Evolutionary conservation across 2,113 vertebrate genomes (phyloP).

Genomic region (Burhinus oedicnemus): DNA sequence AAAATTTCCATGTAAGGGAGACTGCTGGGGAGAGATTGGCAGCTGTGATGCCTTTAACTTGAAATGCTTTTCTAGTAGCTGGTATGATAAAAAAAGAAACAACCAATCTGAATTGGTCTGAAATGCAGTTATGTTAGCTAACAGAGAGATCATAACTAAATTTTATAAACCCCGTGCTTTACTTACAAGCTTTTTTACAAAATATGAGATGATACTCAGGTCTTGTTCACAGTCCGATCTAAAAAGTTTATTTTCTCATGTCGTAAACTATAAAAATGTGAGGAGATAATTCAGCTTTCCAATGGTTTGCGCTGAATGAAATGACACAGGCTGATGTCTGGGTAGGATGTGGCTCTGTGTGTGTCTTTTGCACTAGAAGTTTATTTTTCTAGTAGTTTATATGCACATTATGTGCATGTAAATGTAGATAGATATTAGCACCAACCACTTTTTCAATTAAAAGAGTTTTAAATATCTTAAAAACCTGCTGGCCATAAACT

Average conservation of each 20-base stretch:
- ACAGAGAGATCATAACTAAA: not conserved
- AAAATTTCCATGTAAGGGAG: slow-evolving; percentile 55
- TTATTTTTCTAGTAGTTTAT: not conserved
- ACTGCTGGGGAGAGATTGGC: not conserved
- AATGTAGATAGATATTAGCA: not conserved
- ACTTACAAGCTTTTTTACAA: not conserved
- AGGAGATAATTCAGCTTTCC: not conserved
- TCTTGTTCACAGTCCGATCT: not conserved
- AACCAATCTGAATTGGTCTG: not conserved
- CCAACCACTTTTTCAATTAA: not conserved
- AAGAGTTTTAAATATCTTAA: not conserved
- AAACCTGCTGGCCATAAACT: not conserved
- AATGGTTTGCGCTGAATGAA: not conserved
- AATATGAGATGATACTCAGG: not conserved
- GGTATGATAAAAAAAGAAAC: not conserved
- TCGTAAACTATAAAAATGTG: not conserved
- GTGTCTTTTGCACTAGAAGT: not conserved
- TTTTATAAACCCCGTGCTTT: not conserved
- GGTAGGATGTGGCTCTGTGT: not conserved
- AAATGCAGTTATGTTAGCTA: not conserved
- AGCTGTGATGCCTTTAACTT: not conserved
- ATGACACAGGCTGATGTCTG: not conserved
- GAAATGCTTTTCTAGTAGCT: not conserved
- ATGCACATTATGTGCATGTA: not conserved
- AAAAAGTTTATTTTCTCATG: not conserved